These are phyloP conservation scores for Tachina grossa DNA, from an alignment of 2,888 invertebrate species.

Conservation along the genomic window DNA sequence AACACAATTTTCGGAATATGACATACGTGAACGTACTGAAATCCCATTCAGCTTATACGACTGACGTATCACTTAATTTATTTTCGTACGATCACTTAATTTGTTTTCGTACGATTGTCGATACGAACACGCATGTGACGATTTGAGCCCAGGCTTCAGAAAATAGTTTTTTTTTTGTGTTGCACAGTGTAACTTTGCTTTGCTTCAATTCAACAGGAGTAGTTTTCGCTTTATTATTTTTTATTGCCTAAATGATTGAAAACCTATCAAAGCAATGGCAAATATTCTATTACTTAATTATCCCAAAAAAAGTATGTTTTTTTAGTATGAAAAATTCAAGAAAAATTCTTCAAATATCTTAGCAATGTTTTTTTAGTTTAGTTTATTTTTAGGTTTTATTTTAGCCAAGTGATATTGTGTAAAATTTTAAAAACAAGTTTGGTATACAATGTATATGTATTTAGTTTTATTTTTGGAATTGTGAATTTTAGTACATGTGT, in stretches of 20 bases:
- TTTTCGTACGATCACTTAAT: too few species aligned
- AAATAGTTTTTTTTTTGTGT: too few species aligned
- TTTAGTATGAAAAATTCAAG: neutral
- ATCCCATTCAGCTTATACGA: too few species aligned
- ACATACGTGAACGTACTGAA: too few species aligned
- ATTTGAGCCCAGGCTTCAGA: too few species aligned
- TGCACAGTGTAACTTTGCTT: neutral
- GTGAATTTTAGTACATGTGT: constrained; percentile 20
- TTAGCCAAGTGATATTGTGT: constrained; percentile 59
- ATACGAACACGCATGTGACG: too few species aligned
- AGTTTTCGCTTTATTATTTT: neutral
- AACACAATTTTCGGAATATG: too few species aligned
- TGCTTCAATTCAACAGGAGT: neutral
- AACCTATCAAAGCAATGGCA: neutral
- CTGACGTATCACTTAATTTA: too few species aligned
- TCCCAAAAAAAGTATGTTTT: neutral
- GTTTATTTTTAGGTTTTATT: constrained; percentile 5
- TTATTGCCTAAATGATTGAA: neutral
- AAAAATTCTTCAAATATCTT: neutral
- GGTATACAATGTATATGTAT: neutral
- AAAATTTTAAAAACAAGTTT: constrained; percentile 61
- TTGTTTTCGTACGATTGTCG: too few species aligned
- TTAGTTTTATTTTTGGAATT: constrained; percentile 35
- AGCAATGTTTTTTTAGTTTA: neutral
- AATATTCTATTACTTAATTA: neutral